phyloP scores from a whole-genome alignment of 2,113 vertebrate genomes.

The Spizaetus ornatus region DNA sequence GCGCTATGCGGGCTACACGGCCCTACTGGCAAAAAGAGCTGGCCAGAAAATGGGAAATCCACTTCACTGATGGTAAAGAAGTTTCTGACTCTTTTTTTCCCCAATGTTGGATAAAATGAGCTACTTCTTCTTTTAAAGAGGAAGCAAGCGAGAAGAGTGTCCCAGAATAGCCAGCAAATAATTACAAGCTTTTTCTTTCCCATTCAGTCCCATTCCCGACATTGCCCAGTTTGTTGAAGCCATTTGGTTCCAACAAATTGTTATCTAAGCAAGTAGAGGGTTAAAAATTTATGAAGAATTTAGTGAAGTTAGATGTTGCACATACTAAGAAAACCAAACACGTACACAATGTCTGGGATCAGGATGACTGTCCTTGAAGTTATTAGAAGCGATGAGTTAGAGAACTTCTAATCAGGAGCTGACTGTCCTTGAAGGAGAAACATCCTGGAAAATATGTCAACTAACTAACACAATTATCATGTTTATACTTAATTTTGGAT shows the following conservation, averaged over 20 bases:
- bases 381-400: too few species aligned
- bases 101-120: neutral
- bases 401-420: too few species aligned
- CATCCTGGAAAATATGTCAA: too few species aligned
- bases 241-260: neutral
- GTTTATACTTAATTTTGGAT: too few species aligned
- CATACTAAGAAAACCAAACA: too few species aligned
- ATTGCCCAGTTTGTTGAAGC: neutral
- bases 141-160: neutral
- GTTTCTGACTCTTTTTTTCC: neutral
- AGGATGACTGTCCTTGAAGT: too few species aligned
- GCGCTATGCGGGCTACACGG: rapidly evolving
- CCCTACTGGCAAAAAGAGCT: neutral
- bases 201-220: neutral
- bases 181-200: neutral
- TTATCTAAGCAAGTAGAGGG: too few species aligned
- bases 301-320: too few species aligned
- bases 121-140: neutral
- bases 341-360: too few species aligned
- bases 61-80: neutral
- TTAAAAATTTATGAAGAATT: too few species aligned
- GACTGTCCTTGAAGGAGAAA: too few species aligned
- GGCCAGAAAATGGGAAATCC: neutral
- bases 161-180: neutral
- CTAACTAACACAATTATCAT: too few species aligned